Evolutionary conservation across 2,888 invertebrate genomes (phyloP).

Genomic region (Orthosia gothica): DNA sequence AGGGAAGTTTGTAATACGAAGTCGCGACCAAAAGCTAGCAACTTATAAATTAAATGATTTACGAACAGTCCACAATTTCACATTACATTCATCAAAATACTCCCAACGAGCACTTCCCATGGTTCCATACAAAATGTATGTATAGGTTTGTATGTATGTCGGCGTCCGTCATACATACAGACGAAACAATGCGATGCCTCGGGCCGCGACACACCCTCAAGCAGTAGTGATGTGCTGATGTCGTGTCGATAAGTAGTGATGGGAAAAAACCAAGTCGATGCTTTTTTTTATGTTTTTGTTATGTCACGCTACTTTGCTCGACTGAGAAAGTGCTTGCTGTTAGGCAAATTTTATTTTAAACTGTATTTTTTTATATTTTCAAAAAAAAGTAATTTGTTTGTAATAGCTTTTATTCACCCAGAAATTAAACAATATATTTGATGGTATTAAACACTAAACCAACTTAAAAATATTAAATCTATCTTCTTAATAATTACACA

Average conservation of each 20-base stretch:
- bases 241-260: constrained; percentile 69
- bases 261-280: constrained; percentile 18
- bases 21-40: neutral
- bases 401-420: too few species aligned
- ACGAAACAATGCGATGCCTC: constrained; percentile 89
- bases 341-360: too few species aligned
- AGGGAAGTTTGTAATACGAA: neutral
- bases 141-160: constrained; percentile 68
- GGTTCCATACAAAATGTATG: constrained; percentile 67
- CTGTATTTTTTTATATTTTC: too few species aligned
- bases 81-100: constrained; percentile 58
- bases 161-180: constrained; percentile 87
- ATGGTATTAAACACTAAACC: too few species aligned
- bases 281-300: neutral
- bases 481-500: neutral
- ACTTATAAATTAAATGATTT: constrained; percentile 41
- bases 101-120: constrained; percentile 79
- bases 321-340: neutral
- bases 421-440: too few species aligned
- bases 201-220: constrained; percentile 88
- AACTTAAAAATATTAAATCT: neutral
- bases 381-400: too few species aligned
- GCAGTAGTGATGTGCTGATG: constrained; percentile 78
- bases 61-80: constrained; percentile 38
- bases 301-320: neutral